These are phyloP conservation scores for Hemibagrus guttatus DNA, from an alignment of 2,797 vertebrate genomes.

Conservation along the genomic window DNA sequence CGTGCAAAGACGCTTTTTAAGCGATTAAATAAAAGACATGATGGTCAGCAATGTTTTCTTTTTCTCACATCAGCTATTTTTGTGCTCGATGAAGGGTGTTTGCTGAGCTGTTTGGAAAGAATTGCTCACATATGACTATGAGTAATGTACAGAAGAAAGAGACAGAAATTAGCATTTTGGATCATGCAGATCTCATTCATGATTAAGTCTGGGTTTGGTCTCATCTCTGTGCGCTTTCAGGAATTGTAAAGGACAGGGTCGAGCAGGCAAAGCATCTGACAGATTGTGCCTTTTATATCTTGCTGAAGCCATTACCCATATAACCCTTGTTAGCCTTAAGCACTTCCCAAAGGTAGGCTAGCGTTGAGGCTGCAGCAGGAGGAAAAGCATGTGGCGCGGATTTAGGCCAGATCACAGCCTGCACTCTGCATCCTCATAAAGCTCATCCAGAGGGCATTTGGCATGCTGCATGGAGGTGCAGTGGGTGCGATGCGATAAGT, in stretches of 20 bases:
- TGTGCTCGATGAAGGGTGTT: neutral
- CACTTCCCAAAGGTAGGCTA: slow-evolving; percentile 29
- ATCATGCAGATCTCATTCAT: neutral
- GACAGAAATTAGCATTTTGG: neutral
- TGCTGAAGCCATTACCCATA: slow-evolving; percentile 12
- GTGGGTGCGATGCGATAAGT: neutral
- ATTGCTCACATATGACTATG: neutral
- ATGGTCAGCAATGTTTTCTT: neutral
- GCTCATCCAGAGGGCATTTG: slow-evolving; percentile 31
- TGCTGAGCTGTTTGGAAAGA: neutral
- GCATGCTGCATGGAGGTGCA: slow-evolving; percentile 9
- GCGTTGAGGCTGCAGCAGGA: neutral
- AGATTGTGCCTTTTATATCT: slow-evolving; percentile 20
- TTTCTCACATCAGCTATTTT: neutral
- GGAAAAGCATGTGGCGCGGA: slow-evolving; percentile 27
- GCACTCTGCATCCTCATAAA: slow-evolving; percentile 24
- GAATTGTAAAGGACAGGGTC: neutral
- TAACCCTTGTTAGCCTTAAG: slow-evolving; percentile 9
- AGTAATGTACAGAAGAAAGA: neutral
- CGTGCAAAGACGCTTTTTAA: neutral
- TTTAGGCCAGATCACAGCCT: slow-evolving; percentile 45
- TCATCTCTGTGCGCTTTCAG: neutral
- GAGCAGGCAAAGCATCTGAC: neutral
- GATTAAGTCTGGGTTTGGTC: neutral
- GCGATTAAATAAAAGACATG: neutral